Conservation (phyloP, 2,113 vertebrate genomes). For the Odontesthes bonariensis region DNA sequence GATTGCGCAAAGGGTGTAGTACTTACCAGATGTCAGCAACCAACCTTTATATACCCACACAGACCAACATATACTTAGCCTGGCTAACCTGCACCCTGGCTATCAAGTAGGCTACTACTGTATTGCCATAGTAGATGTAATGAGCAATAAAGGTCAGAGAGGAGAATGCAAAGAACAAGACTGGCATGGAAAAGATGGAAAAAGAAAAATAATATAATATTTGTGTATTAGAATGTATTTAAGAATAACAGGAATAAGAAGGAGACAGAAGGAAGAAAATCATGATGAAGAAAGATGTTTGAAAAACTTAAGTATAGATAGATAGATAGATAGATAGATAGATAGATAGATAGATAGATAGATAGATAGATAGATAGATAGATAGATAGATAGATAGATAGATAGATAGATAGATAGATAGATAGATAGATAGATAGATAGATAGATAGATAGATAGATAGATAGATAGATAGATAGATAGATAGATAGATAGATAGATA, state of each 20-base stretch:
- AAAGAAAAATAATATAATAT: slow-evolving; percentile 7
- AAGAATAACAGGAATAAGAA: not conserved
- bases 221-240: not conserved
- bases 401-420: slow-evolving; percentile 42
- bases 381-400: slow-evolving; percentile 53
- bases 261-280: not conserved
- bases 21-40: slow-evolving; percentile 76
- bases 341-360: slow-evolving; percentile 4
- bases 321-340: slow-evolving; percentile 44
- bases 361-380: slow-evolving; percentile 26
- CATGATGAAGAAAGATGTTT: not conserved
- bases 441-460: slow-evolving; percentile 73
- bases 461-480: slow-evolving; percentile 67
- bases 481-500: slow-evolving; percentile 59
- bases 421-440: slow-evolving; percentile 45
- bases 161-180: slow-evolving; percentile 13
- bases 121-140: slow-evolving; percentile 20
- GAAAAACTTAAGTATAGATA: slow-evolving; percentile 7
- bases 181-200: not conserved
- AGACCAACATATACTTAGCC: slow-evolving; percentile 53
- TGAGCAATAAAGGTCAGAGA: slow-evolving; percentile 27
- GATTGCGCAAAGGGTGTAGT: slow-evolving; percentile 52
- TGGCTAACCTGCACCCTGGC: slow-evolving; percentile 42
- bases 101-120: slow-evolving; percentile 31
- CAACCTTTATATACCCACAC: slow-evolving; percentile 57